These are phyloP conservation scores for Hirtodrosophila cameraria DNA, from an alignment of 2,888 invertebrate species.

Conservation along the genomic window DNA sequence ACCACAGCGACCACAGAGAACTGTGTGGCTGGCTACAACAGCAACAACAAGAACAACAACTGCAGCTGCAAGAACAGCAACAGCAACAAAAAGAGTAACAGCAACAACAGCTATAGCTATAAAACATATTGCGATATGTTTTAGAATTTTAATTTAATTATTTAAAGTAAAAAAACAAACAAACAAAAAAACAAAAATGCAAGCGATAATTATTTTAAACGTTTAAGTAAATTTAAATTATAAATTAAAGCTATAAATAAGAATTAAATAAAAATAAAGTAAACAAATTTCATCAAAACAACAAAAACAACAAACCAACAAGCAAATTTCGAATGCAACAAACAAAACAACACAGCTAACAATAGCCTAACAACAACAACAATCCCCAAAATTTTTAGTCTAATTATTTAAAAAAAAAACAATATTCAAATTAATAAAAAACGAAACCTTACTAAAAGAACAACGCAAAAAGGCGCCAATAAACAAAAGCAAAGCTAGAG, in stretches of 20 bases:
- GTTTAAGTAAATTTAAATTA: slow-evolving; percentile 84
- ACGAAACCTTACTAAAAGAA: slow-evolving; percentile 29
- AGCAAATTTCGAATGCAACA: slow-evolving; percentile 48
- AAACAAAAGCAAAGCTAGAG: slow-evolving; percentile 64
- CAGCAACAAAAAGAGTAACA: slow-evolving; percentile 29
- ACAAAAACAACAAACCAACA: slow-evolving; percentile 44
- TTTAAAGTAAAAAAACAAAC: slow-evolving; percentile 78
- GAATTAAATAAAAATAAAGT: slow-evolving; percentile 82
- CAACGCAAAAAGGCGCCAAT: slow-evolving; percentile 54
- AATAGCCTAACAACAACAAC: slow-evolving; percentile 51
- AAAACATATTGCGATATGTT: slow-evolving; percentile 77
- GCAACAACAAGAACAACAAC: slow-evolving; percentile 49
- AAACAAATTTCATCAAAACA: slow-evolving; percentile 64
- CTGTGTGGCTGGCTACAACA: slow-evolving; percentile 42
- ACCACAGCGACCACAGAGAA: slow-evolving; percentile 52
- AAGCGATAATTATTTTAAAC: slow-evolving; percentile 84
- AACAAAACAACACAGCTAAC: slow-evolving; percentile 36
- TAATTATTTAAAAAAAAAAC: slow-evolving; percentile 56
- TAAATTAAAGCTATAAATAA: slow-evolving; percentile 82
- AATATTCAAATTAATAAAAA: slow-evolving; percentile 48
- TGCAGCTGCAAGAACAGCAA: slow-evolving; percentile 31
- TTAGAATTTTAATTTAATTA: slow-evolving; percentile 84
- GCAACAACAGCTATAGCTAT: slow-evolving; percentile 58
- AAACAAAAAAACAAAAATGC: slow-evolving; percentile 70
- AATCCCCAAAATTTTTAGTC: slow-evolving; percentile 57